Evolutionary conservation across 2,888 invertebrate genomes (phyloP).

Genomic region (Tetrapedia diversipes): DNA sequence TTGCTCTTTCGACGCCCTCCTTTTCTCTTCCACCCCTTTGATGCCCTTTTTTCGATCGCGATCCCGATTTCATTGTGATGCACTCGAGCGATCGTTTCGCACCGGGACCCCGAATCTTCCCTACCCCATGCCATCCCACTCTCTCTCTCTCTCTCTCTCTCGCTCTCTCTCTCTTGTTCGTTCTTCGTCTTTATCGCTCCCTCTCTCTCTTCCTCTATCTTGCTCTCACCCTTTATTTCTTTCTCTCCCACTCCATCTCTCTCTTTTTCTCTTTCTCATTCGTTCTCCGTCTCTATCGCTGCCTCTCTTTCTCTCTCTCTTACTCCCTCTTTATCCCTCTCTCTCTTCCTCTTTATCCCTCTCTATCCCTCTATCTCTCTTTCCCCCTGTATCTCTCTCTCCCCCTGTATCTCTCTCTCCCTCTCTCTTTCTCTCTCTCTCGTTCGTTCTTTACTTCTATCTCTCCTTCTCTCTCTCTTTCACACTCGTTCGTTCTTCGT

Average conservation of each 20-base stretch:
- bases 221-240: too few species aligned
- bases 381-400: conserved; percentile 18
- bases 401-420: conserved; percentile 4
- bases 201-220: too few species aligned
- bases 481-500: too few species aligned
- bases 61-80: conserved; percentile 70
- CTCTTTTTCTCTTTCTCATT: not conserved
- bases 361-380: conserved; percentile 31
- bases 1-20: not conserved
- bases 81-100: conserved; percentile 59
- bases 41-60: conserved; percentile 43
- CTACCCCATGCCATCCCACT: conserved; percentile 19
- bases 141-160: not conserved
- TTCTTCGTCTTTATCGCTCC: too few species aligned
- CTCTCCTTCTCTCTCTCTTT: too few species aligned
- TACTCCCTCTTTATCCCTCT: too few species aligned
- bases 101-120: conserved; percentile 50
- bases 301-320: not conserved
- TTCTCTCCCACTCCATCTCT: conserved; percentile 27
- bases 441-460: too few species aligned
- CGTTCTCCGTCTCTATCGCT: too few species aligned
- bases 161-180: too few species aligned
- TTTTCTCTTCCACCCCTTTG: conserved; percentile 4
- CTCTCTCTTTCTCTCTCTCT: not conserved
- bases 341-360: not conserved